Base-by-base conservation (phyloP, 2,888 invertebrate species). In the Autographa gamma region DNA sequence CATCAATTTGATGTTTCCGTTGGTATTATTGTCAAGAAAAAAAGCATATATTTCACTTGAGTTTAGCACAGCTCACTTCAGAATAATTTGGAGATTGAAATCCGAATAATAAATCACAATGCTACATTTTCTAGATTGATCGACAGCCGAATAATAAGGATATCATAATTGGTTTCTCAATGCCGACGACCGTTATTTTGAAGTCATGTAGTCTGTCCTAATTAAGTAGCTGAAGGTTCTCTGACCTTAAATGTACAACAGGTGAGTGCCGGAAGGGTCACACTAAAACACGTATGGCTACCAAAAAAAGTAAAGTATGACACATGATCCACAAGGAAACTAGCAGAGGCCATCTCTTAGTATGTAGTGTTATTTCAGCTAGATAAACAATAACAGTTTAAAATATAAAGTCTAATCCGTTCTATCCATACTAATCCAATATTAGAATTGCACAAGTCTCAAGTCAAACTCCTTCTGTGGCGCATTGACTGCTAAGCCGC, bases 171-270 rank as follows among this genome's bases (percentile, higher is more conserved):
- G 1, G 13, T 25, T 19, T 19, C 19, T 56, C 54, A 56, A 63
- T 71, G 71, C 64, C 62, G 38, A 67, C 71, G 63, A 61, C 63
- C 58, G 62, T 63, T 73, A 65, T 73, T 82, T 77, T 68, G 60
- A 69, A 80, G 81, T 80, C 80, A 75, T 62, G 69, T 71, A 68
- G 67, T 66, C 54, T 62, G 69, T 67, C 71, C 75, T 70, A 77
- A 79, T 80, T 76, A 68, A 81, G 76, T 34, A 69, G 60, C 48
- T 73, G 80, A 85, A 85, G 80, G 84, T 78, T 82, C 60, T 62
- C 60, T 31, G 63, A 58, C 73, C 77, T 71, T 75, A 76, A 71
- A 79, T 80, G 85, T 85, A 85, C 84, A 86, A 89, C 88, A 89
- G 86, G 86, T 86, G 54, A 56, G 25, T 77, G 71, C 43, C 56